Evolutionary conservation across 1,140 invertebrate genomes (phyloP), one percentile per base, ranked within the genome.

Genomic region (Stenopsyche tienmushanensis): DNA sequence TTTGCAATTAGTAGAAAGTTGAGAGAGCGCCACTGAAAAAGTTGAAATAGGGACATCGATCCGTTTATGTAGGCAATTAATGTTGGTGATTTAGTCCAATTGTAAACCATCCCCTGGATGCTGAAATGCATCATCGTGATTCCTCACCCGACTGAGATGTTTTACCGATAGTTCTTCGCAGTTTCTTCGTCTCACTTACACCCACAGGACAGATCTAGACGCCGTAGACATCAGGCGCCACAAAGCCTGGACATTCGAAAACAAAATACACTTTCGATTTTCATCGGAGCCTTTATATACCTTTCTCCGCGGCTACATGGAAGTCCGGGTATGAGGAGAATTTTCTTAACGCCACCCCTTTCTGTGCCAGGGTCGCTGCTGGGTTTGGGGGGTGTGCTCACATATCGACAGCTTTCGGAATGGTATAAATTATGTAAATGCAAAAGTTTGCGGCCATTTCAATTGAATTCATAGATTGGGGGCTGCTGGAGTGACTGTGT

Each of bases 211-310:
- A 7, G 29, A 34, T 5, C 5, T 13, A 25, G 23, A 1, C 34
- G 13, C 39, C 50, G 9, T 10, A 66, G 49, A 57, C 65, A 18
- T 9, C 15, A 34, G 66, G 66, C 66, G 66, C 66, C 66, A 58
- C 18, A 25, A 42, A 55, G 49, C 50, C 65, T 67, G 59, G 60
- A 39, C 42, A 41, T 26, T 63, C 45, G 21, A 53, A 39, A 67
- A 64, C 53, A 67, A 67, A 64, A 64, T 53, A 67, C 60, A 67
- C 66, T 67, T 67, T 67, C 66, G 66, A 67, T 67, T 64, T 67
- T 39, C 60, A 64, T 57, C 50, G 23, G 13, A 15, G 53, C 26
- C 53, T 21, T 49, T 21, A 21, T 21, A 15, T 15, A 17, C n/a
- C n/a, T 49, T 15, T 15, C 45, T 17, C n/a, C 23, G 17, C 3